Percentiles rank a stretch among this genome's conserved stretches.
These are phyloP conservation scores for Esox masquinongy DNA, from an alignment of 2,797 vertebrate genomes.

Conservation along the genomic window DNA sequence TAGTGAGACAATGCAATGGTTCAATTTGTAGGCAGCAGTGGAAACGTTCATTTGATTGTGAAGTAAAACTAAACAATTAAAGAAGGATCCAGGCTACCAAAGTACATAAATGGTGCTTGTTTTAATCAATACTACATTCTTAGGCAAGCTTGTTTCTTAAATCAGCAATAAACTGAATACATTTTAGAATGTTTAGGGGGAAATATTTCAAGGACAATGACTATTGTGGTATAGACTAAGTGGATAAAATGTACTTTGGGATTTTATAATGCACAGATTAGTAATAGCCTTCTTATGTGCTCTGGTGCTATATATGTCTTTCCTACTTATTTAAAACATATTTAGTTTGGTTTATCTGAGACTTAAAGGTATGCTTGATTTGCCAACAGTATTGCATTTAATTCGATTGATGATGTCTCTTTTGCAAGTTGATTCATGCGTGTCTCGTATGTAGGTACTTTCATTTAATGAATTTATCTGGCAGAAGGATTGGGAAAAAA, in stretches of 20 bases:
- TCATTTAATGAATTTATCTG: background rate
- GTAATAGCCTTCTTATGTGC: background rate
- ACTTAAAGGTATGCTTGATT: background rate
- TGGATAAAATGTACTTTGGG: background rate
- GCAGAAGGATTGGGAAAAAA: background rate
- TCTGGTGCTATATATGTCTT: background rate
- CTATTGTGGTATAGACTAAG: background rate
- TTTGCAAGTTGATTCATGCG: background rate
- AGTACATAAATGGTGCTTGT: background rate
- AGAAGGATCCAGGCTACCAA: background rate
- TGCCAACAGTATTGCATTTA: background rate
- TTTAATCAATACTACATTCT: background rate
- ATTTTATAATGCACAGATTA: background rate
- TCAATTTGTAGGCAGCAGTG: background rate
- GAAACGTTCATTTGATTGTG: background rate
- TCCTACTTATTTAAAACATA: background rate
- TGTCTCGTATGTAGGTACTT: background rate
- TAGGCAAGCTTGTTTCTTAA: background rate
- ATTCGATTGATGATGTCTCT: background rate
- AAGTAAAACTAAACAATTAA: background rate
- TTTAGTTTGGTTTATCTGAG: background rate
- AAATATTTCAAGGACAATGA: too few relatives aligned
- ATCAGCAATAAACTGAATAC: too few relatives aligned
- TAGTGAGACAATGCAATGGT: background rate
- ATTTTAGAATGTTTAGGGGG: too few relatives aligned